Percentiles rank a stretch among this genome's conserved stretches.
Conservation (phyloP, 92 coral and sea anemone species). For the Epizoanthus rinbou region DNA sequence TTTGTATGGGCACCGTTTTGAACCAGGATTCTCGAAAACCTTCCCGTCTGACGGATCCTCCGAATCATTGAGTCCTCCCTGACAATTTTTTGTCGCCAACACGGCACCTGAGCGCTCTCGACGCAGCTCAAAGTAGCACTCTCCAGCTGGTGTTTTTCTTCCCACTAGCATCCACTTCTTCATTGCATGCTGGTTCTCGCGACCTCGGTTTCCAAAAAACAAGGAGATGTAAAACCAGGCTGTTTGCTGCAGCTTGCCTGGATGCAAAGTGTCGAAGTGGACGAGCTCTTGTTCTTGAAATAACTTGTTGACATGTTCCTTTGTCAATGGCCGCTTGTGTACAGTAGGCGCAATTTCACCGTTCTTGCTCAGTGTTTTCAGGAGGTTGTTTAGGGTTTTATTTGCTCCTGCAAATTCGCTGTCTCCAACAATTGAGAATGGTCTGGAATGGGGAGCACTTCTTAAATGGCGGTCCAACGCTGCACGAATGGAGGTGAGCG, state of each 20-base stretch:
- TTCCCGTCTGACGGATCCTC: conserved; percentile 50
- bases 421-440: no score
- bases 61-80: conserved; percentile 38
- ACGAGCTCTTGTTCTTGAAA: conserved; percentile 51
- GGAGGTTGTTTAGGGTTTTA: no score
- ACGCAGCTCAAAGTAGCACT: neutral
- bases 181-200: conserved; percentile 58
- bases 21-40: conserved; percentile 31
- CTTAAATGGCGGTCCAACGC: conserved; percentile 49
- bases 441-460: no score
- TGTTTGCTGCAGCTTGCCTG: conserved; percentile 58
- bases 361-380: no score
- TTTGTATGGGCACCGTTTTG: conserved; percentile 15
- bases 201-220: conserved; percentile 59
- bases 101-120: no score
- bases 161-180: conserved; percentile 48
- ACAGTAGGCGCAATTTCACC: no score
- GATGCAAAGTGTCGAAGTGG: conserved; percentile 44
- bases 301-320: conserved; percentile 48
- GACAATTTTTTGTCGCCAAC: conserved; percentile 44
- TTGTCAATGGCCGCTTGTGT: conserved; percentile 24
- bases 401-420: no score
- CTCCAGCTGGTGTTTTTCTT: conserved; percentile 48
- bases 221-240: conserved; percentile 56
- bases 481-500: conserved; percentile 50